Evolutionary conservation across 2,797 vertebrate species (phyloP).

Genomic region (Megalops cyprinoides): DNA sequence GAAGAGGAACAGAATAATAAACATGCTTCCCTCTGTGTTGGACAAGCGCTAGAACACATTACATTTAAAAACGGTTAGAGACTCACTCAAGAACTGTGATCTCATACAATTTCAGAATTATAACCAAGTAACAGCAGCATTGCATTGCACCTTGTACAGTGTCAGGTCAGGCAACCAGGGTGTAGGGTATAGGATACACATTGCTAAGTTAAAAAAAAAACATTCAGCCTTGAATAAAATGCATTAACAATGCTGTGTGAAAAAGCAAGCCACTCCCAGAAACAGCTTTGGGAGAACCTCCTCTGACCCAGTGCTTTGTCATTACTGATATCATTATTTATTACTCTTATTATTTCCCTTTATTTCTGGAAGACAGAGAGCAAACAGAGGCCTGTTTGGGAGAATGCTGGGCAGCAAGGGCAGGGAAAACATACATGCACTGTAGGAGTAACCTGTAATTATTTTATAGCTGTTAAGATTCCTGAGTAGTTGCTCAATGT

Average conservation of each 20-base stretch:
- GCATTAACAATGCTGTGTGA: not conserved
- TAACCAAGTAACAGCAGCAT: too few relatives aligned
- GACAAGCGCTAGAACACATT: too few relatives aligned
- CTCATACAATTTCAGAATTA: too few relatives aligned
- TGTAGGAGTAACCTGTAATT: conserved; percentile 87
- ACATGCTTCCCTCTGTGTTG: too few relatives aligned
- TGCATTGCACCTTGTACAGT: not conserved
- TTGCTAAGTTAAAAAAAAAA: not conserved
- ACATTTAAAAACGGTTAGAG: too few relatives aligned
- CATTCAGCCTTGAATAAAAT: not conserved
- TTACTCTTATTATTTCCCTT: not conserved
- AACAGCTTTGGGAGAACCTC: not conserved
- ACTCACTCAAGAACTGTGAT: too few relatives aligned
- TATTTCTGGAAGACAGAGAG: not conserved
- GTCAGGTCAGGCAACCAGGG: not conserved
- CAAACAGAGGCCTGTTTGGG: not conserved
- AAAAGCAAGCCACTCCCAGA: not conserved
- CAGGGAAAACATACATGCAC: conserved; percentile 59
- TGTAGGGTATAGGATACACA: not conserved
- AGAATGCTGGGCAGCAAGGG: conserved; percentile 29
- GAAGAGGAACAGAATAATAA: too few relatives aligned
- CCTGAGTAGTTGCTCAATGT: conserved; percentile 88
- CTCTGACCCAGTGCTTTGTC: not conserved
- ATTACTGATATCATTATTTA: not conserved
- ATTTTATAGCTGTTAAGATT: conserved; percentile 93